Evolutionary conservation across 2,888 invertebrate genomes (phyloP).

Genomic region (Apamea monoglypha): DNA sequence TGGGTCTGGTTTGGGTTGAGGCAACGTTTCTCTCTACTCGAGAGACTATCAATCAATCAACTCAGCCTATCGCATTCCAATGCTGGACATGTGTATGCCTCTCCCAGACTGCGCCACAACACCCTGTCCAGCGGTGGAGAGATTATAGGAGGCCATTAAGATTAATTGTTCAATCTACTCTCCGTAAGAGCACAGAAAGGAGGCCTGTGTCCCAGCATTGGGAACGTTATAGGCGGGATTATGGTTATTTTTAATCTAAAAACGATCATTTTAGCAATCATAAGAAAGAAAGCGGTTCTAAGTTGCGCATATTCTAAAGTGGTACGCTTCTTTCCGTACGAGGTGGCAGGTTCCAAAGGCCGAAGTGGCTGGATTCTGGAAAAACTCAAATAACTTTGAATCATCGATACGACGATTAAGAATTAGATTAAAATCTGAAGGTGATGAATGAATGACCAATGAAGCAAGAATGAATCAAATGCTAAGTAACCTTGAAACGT

Average conservation of each 20-base stretch:
- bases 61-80: no score
- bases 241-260: neutral
- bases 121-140: no score
- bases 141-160: neutral
- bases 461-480: neutral
- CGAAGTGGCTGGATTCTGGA: neutral
- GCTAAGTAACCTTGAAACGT: slow-evolving; percentile 2
- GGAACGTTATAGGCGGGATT: neutral
- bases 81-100: neutral
- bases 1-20: neutral
- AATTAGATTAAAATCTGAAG: neutral
- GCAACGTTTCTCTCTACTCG: neutral
- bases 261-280: no score
- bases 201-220: neutral
- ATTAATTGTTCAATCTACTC: neutral
- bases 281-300: neutral
- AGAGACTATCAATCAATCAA: no score
- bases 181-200: neutral
- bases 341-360: neutral
- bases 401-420: neutral
- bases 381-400: neutral
- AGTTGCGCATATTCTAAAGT: neutral
- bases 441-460: neutral
- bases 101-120: no score
- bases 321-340: neutral